Evolutionary conservation across 2,888 invertebrate species (phyloP), one percentile per base, ranked within the genome.

Genomic region (Heteromyza rotundicornis): DNA sequence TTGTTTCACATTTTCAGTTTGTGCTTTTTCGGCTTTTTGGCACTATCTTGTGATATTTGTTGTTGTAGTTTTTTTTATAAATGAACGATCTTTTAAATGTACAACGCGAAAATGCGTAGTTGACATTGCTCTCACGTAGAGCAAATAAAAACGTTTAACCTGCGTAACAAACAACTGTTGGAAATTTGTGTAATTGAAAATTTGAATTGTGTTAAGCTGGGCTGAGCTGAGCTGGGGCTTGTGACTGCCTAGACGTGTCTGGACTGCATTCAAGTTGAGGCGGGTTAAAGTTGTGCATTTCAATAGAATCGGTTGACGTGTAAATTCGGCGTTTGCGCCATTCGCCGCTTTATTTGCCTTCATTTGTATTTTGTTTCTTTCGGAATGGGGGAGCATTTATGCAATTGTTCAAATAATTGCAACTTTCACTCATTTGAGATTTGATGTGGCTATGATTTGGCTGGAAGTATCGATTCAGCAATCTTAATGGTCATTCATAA

Each of bases 401-500:
- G 50, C 50, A 50, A 50, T 50, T 50, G 50, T 8, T 8, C 3
- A 50, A 50, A 50, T 19, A 50, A 22, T 50, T 50, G 50, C 50
- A 19, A 50, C 50, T 50, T 50, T 50, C 50, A 50, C 50, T 50
- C 8, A 50, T 50, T 50, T 50, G 50, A 12, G 19, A 50, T 22
- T 50, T 50, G 10, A 50, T 50, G 40, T 40, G 40, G 14, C 40
- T n/a, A 3, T 10, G 40, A 40, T 10, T 40, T 7, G 40, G 10
- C 10, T 40, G 40, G 40, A n/a, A 40, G 5, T 40, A 40, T 40
- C 40, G 14, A 40, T 40, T 3, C 40, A 14, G 16, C 5, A n/a
- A 40, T 40, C 40, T 40, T 40, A 40, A 40, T 40, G 40, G 7
- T 8, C 12, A 32, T 5, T 5, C 12, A 32, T 12, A 32, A 32